Conservation (phyloP, 2,113 vertebrate species). For the Anthoscopus minutus region DNA sequence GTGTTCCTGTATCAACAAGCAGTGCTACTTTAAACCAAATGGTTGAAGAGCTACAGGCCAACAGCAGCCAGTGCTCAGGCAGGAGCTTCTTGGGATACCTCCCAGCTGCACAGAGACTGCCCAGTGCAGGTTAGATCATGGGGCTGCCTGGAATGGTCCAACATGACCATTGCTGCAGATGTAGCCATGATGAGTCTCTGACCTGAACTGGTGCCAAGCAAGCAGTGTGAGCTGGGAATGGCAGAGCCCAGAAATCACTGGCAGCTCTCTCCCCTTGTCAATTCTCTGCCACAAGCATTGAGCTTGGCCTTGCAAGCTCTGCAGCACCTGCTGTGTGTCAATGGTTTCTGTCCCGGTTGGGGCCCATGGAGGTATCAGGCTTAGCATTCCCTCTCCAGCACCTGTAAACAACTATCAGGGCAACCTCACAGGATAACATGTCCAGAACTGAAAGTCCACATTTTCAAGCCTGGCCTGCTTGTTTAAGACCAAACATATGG, state of each 20-base stretch:
- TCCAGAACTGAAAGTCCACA: background rate
- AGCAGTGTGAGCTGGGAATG: background rate
- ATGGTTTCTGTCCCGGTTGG: background rate
- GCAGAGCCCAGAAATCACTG: background rate
- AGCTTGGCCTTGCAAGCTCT: background rate
- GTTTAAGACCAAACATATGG: background rate
- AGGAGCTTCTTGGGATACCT: background rate
- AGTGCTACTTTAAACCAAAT: background rate
- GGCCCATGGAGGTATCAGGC: background rate
- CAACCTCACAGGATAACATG: background rate
- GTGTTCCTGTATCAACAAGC: background rate
- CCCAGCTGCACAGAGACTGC: background rate
- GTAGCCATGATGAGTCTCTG: background rate
- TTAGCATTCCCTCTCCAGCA: background rate
- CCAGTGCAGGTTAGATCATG: background rate
- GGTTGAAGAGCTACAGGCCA: background rate
- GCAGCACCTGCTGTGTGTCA: background rate
- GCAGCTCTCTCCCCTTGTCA: background rate
- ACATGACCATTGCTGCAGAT: background rate
- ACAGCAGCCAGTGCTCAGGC: accelerated
- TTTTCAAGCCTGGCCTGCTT: background rate
- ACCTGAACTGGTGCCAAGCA: background rate
- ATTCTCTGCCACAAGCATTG: background rate
- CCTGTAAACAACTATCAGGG: background rate
- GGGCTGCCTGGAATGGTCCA: background rate